phyloP scores from a whole-genome alignment of 2,888 invertebrate genomes.

The Aporophyla nigra region DNA sequence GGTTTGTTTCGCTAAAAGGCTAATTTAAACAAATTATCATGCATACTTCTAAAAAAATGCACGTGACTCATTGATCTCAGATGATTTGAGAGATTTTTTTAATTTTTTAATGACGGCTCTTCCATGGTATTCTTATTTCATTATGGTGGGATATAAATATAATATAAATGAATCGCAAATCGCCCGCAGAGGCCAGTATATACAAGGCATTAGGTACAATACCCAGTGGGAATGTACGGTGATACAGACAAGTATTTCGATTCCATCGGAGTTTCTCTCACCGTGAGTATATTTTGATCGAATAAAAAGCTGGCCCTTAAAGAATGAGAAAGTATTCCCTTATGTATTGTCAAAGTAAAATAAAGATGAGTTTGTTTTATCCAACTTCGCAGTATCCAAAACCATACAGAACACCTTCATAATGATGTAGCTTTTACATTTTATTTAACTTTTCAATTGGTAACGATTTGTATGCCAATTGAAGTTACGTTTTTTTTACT shows the following conservation, averaged over 20 bases:
- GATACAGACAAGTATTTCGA: conserved; percentile 68
- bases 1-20: neutral
- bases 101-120: conserved; percentile 41
- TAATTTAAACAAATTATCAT: neutral
- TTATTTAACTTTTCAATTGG: neutral
- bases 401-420: neutral
- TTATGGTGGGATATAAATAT: conserved; percentile 46
- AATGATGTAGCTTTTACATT: neutral
- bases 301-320: neutral
- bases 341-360: neutral
- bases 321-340: neutral
- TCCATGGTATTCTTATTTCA: conserved; percentile 57
- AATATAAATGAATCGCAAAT: conserved; percentile 56
- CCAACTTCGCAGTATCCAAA: neutral
- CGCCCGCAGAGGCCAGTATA: conserved; percentile 53
- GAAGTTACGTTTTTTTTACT: neutral
- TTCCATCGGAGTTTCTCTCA: conserved; percentile 71
- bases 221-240: conserved; percentile 69
- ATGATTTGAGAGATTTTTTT: neutral
- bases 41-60: neutral
- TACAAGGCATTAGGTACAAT: conserved; percentile 39
- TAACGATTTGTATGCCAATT: neutral
- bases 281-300: conserved; percentile 70
- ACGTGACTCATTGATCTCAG: neutral
- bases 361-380: neutral